Evolutionary conservation across 2,113 vertebrate genomes (phyloP).

Genomic region (Pleuronectes platessa): DNA sequence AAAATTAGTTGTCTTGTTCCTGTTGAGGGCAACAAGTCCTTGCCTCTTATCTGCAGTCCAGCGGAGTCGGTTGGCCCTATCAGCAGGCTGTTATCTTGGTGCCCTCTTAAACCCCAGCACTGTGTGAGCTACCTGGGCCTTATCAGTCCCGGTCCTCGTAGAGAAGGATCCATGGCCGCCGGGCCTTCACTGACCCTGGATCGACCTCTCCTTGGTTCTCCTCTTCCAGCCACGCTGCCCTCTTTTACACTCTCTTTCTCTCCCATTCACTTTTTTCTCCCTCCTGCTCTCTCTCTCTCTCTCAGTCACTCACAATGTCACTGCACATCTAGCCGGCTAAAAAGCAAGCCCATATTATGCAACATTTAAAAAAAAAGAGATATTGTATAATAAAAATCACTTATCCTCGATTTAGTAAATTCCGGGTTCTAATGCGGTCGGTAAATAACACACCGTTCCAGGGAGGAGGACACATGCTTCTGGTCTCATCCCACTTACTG

Average conservation of each 20-base stretch:
- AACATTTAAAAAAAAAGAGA: background rate
- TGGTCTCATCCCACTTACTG: background rate
- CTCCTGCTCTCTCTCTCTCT: slow-evolving; percentile 16
- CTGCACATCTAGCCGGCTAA: slow-evolving; percentile 22
- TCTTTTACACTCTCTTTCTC: slow-evolving; percentile 29
- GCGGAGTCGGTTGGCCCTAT: slow-evolving; percentile 75
- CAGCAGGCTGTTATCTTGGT: slow-evolving; percentile 76
- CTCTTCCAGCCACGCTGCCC: slow-evolving; percentile 43
- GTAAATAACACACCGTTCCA: background rate
- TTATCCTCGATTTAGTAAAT: background rate
- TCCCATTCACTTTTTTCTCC: background rate
- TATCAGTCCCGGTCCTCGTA: slow-evolving; percentile 76
- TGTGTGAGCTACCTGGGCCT: slow-evolving; percentile 74
- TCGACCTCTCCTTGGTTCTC: slow-evolving; percentile 73
- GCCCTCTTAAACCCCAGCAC: slow-evolving; percentile 74
- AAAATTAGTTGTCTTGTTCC: slow-evolving; percentile 64
- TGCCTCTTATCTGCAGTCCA: slow-evolving; percentile 78
- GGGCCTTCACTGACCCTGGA: slow-evolving; percentile 68
- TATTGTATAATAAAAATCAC: background rate
- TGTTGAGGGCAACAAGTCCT: slow-evolving; percentile 77
- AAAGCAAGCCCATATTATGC: slow-evolving; percentile 14
- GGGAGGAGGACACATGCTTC: background rate
- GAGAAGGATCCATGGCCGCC: slow-evolving; percentile 73
- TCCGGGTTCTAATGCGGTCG: background rate
- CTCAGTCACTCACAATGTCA: slow-evolving; percentile 49